A percentile compares a stretch with the other conserved stretches of the same genome.
Evolutionary conservation across 2,888 invertebrate genomes (phyloP).

Genomic region (Yponomeuta plumbellus): DNA sequence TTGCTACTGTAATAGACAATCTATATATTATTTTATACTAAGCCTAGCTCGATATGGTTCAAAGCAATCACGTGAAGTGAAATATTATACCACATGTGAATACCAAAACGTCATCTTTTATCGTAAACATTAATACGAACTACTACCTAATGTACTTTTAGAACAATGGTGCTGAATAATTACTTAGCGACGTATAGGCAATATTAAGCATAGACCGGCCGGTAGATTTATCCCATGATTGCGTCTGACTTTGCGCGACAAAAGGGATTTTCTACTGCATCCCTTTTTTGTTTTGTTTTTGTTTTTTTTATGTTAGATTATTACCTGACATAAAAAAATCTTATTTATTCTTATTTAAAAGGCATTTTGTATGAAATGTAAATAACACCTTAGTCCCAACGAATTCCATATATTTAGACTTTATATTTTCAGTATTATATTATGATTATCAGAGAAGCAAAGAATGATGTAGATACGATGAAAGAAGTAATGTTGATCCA

Average conservation of each 20-base stretch:
- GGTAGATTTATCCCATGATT: neutral
- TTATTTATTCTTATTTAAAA: too few species aligned
- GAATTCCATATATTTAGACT: too few species aligned
- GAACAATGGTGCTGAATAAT: neutral
- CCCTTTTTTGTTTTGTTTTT: too few species aligned
- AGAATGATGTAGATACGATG: too few species aligned
- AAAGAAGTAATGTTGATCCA: too few species aligned
- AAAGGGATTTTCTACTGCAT: too few species aligned
- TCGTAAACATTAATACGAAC: neutral
- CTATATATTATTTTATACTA: neutral
- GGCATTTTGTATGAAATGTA: too few species aligned
- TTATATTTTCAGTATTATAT: too few species aligned
- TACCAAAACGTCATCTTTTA: conserved; percentile 7
- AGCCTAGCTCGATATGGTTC: neutral
- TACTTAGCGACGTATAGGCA: neutral
- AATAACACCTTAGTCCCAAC: too few species aligned
- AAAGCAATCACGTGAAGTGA: conserved; percentile 3
- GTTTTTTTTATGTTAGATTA: too few species aligned
- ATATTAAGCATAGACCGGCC: neutral
- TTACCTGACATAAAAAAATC: too few species aligned
- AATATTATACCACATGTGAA: conserved; percentile 7
- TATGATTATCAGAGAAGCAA: too few species aligned
- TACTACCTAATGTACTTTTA: neutral
- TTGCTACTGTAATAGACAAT: neutral
- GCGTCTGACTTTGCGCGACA: neutral